Percentiles rank a stretch among this genome's conserved stretches.
phyloP scores from a whole-genome alignment of 2,113 vertebrate genomes.

The Cathartes aura region DNA sequence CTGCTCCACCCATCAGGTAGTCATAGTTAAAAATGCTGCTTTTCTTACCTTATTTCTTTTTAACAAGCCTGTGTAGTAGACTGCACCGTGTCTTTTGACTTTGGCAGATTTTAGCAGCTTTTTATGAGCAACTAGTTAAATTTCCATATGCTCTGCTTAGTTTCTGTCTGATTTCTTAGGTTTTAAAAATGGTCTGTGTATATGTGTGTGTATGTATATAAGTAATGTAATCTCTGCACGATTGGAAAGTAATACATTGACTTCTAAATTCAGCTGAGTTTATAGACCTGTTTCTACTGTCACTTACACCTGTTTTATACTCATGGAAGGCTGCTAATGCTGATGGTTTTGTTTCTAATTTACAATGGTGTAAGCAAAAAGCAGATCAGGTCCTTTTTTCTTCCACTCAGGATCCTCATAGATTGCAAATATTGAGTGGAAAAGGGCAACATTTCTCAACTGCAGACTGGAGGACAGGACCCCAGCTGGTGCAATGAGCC shows the following conservation, averaged over 20 bases:
- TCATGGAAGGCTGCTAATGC: background rate
- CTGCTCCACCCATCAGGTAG: background rate
- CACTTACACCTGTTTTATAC: background rate
- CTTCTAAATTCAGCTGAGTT: constrained; percentile 20
- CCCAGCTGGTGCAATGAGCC: background rate
- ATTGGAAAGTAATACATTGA: background rate
- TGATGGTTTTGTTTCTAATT: constrained; percentile 9
- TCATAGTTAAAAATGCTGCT: background rate
- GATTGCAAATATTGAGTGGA: background rate
- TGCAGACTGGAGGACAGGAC: background rate
- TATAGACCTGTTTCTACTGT: background rate
- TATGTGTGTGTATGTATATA: background rate
- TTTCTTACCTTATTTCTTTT: background rate
- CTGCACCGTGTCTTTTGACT: background rate
- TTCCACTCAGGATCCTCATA: background rate
- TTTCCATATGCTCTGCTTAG: background rate
- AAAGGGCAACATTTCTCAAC: background rate
- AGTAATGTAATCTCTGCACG: background rate
- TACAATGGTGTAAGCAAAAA: background rate
- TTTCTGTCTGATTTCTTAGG: constrained; percentile 5
- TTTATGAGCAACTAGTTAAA: constrained; percentile 36
- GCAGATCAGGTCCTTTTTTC: background rate
- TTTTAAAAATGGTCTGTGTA: background rate
- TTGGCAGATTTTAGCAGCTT: constrained; percentile 23
- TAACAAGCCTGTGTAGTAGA: background rate